Percentiles rank a stretch among this genome's conserved stretches.
These are phyloP conservation scores for Tapera naevia DNA, from an alignment of 2,797 vertebrate genomes.

Conservation along the genomic window DNA sequence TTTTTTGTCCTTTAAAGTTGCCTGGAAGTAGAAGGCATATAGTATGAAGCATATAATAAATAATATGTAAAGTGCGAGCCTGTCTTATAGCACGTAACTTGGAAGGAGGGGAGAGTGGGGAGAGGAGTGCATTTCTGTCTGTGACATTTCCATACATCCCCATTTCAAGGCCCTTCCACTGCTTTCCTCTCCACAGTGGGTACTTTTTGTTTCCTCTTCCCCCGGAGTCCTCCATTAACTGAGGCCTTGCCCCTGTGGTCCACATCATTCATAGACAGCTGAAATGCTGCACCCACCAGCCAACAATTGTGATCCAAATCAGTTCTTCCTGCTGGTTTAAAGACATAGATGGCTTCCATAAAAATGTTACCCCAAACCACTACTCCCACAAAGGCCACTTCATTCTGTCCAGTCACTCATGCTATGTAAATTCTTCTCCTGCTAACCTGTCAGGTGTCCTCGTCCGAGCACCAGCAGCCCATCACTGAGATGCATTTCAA, in stretches of 20 bases:
- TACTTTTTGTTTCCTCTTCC: not conserved
- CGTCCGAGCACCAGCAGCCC: not conserved
- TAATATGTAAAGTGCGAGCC: not conserved
- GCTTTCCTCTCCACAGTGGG: not conserved
- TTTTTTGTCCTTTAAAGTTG: not conserved
- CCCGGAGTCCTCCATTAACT: not conserved
- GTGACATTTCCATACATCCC: accelerated
- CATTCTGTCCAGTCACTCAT: accelerated
- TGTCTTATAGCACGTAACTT: not conserved
- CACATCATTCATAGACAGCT: not conserved
- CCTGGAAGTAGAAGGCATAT: not conserved
- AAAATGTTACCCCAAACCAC: not conserved
- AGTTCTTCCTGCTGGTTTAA: not conserved
- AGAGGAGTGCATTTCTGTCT: not conserved
- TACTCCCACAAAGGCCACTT: not conserved
- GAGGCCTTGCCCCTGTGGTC: not conserved
- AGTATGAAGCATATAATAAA: not conserved
- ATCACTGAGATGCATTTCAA: not conserved
- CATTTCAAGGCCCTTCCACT: not conserved
- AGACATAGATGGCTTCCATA: not conserved
- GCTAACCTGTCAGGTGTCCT: not conserved
- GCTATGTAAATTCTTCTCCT: not conserved
- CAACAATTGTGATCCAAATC: not conserved
- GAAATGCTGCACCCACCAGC: not conserved
- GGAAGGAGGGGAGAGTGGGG: not conserved